phyloP scores from a whole-genome alignment of 2,797 vertebrate genomes.

The Zalophus californianus region DNA sequence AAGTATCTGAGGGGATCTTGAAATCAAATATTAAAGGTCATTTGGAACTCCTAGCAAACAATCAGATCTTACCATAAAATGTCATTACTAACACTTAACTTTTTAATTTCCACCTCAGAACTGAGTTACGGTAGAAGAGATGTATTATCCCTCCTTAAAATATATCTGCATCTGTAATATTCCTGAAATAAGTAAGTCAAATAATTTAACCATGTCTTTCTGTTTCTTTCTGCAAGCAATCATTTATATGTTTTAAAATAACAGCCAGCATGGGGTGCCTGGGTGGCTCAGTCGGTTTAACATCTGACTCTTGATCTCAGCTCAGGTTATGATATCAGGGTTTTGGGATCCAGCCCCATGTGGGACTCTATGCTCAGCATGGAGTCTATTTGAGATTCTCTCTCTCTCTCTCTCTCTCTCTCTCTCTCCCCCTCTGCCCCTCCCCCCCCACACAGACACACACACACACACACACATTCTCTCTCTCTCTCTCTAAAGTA shows the following conservation, averaged over 20 bases:
- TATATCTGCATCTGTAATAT: neutral
- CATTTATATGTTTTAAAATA: neutral
- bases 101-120: neutral
- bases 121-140: neutral
- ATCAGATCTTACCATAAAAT: neutral
- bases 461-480: too few species aligned
- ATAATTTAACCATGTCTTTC: neutral
- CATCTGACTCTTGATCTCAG: neutral
- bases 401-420: neutral
- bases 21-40: neutral
- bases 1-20: neutral
- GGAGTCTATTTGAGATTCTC: neutral
- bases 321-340: neutral
- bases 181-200: neutral
- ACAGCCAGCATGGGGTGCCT: rapidly evolving
- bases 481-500: too few species aligned
- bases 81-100: neutral
- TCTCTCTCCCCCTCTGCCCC: neutral
- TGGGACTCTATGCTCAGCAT: neutral
- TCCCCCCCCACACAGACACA: neutral
- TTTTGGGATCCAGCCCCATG: neutral
- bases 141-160: neutral
- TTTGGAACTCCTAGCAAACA: neutral
- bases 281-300: neutral
- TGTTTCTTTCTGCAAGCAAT: neutral